A percentile compares a stretch with the other conserved stretches of the same genome.
phyloP scores from a whole-genome alignment of 2,797 vertebrate species.

The Aulostomus chinensis region DNA sequence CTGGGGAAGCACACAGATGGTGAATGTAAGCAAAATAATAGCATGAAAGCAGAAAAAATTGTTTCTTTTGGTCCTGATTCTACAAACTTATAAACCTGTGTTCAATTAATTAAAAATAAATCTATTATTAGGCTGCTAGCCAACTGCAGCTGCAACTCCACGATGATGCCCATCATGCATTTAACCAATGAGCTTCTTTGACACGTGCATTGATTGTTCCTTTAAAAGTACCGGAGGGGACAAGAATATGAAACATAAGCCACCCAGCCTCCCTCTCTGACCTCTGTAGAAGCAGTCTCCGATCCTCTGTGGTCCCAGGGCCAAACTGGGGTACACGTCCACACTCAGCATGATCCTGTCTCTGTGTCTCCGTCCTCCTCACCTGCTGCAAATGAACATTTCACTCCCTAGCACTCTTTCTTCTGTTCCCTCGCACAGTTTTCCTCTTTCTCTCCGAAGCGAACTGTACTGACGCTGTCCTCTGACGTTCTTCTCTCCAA shows the following conservation, averaged over 20 bases:
- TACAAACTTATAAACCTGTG: too few relatives aligned
- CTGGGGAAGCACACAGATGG: constrained; percentile 40
- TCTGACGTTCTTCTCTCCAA: constrained; percentile 25
- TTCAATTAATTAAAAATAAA: background rate
- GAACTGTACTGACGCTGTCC: too few relatives aligned
- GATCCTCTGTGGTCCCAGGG: constrained; percentile 73
- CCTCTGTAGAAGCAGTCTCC: constrained; percentile 83
- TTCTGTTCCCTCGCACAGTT: background rate
- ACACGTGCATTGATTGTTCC: background rate
- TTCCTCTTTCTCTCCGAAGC: constrained; percentile 1
- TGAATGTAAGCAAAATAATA: background rate
- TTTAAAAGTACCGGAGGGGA: too few relatives aligned
- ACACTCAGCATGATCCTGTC: constrained; percentile 70
- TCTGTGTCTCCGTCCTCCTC: constrained; percentile 21
- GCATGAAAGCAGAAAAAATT: background rate
- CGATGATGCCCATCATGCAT: background rate
- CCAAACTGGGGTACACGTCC: constrained; percentile 78
- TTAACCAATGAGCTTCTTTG: background rate
- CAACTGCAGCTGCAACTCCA: background rate
- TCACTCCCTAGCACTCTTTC: constrained; percentile 6
- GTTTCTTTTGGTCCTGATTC: too few relatives aligned
- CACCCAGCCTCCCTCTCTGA: constrained; percentile 44
- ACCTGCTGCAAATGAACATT: constrained; percentile 21
- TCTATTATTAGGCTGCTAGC: background rate
- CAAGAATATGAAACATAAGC: too few relatives aligned